Evolutionary conservation across 2,797 vertebrate genomes (phyloP), one percentile per base, ranked within the genome.

Genomic region (Micrastur ruficollis): DNA sequence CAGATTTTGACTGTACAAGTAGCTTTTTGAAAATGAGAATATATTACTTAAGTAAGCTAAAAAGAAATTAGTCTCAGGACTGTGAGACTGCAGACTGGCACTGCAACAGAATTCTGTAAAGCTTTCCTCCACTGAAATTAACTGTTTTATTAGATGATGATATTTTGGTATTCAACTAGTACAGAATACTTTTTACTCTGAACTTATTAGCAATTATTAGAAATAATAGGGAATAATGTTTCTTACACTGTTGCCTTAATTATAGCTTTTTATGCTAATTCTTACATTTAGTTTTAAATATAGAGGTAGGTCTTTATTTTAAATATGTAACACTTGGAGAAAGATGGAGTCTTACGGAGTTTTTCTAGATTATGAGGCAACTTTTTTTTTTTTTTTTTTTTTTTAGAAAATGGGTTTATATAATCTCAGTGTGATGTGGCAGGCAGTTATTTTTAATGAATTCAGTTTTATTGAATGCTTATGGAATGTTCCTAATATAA

Each of bases 281-380:
- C 50, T 91, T 94, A 80, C 42, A 26, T 90, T 95, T 78, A 78
- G 31, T 96, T 95, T 97, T 96, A 96, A 97, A 95, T 95, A 82
- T 67, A 80, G 36, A 91, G 78, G 62, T 82, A 44, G n/a, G 14
- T 44, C 71, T 83, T 96, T 95, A 86, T 96, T 96, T 93, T 49
- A 95, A 72, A 81, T 83, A 61, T 93, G 44, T 94, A 84, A 81
- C n/a, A 89, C 23, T 73, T 96, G 53, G 53, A 92, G 42, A 91
- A 91, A 86, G 50, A 49, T 61, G 59, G 12, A 89, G 56, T 95
- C 76, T 93, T 97, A 55, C 88, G 63, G 42, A 82, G 42, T 32
- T 81, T 92, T 81, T 62, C 25, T 74, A 73, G 94, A 86, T 92
- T 91, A 89, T 76, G 81, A 78, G 73, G 32, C 36, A 70, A 21